phyloP scores from a whole-genome alignment of 2,113 vertebrate genomes.

The Muscicapa adusta region DNA sequence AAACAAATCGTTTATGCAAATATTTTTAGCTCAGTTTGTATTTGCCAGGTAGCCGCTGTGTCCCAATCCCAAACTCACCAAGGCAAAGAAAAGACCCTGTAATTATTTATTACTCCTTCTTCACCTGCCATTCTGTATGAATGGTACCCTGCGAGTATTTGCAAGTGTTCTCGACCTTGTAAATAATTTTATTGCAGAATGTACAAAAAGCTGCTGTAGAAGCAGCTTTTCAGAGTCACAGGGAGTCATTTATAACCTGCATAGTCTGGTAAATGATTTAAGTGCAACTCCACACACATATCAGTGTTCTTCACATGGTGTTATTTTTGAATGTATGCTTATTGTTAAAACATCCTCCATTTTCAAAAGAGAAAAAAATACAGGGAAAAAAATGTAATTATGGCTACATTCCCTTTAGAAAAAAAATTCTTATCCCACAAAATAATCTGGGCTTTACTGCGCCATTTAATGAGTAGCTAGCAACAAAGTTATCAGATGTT shows the following conservation, averaged over 20 bases:
- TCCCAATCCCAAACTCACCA: not conserved
- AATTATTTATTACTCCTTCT: slow-evolving; percentile 3
- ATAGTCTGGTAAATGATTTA: not conserved
- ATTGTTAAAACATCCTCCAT: not conserved
- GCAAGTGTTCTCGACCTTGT: not conserved
- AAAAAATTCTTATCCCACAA: not conserved
- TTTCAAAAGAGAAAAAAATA: not conserved
- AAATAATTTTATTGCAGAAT: slow-evolving; percentile 27
- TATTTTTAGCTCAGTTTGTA: slow-evolving; percentile 4
- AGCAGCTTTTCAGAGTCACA: slow-evolving; percentile 1
- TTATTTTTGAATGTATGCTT: not conserved
- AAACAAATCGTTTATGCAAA: not conserved
- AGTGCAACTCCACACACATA: not conserved
- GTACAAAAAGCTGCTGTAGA: too few relatives aligned
- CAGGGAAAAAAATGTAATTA: rapidly evolving
- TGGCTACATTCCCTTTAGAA: not conserved
- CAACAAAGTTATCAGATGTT: not conserved
- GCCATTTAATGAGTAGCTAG: not conserved
- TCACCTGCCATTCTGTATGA: not conserved
- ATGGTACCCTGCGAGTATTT: not conserved
- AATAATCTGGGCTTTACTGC: not conserved
- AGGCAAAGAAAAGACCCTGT: not conserved
- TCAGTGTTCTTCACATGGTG: not conserved
- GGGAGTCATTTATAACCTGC: slow-evolving; percentile 8
- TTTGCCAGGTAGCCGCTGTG: not conserved